Base-by-base conservation (phyloP, 2,888 invertebrate genomes). In the Ormia ochracea region DNA sequence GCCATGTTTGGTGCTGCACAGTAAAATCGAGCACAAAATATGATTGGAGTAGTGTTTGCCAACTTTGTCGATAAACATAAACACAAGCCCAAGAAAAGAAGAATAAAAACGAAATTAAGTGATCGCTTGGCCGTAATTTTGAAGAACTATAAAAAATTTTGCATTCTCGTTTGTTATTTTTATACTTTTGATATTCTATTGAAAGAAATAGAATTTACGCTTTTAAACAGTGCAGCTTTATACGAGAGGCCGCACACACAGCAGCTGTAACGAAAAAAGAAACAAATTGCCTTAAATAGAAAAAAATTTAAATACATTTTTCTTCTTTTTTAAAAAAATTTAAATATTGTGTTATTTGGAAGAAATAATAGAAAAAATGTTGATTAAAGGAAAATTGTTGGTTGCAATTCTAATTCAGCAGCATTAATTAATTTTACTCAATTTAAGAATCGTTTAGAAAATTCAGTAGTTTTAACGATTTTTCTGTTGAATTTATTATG, bases 1-100 rank as follows among this genome's bases (percentile, higher is more conserved):
- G 41, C 41, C 69, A 77, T 70, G 56, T 63, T 63, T 70, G 23
- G 56, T 76, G 54, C 31, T 54, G 54, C 69, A 68, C 75, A n/a
- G 14, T 52, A 61, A 65, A 75, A 72, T 45, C 41, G 66, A 56
- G 33, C 54, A 61, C 36, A 61, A 69, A 61, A 54, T 52, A 7
- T 70, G 28, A 33, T 74, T 54, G 41, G 58, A 65, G 66, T 43
- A 33, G 21, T 70, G 38, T 70, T 65, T 66, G 69, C 48, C 52
- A 31, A 75, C 63, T 66, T 72, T 72, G n/a, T 36, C 31, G 4
- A 33, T 14, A n/a, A 19, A 45, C 26, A 52, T 2, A 36, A 14
- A 43, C 54, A 14, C 43, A 9, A 9, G 50, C 23, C n/a, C n/a
- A n/a, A 19, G 43, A 54, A 9, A 52, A 58, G 28, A 65, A 58